Conservation (phyloP, 30 jellyfish, hydroid and myxozoan genomes). For the Chironex yamaguchii region DNA sequence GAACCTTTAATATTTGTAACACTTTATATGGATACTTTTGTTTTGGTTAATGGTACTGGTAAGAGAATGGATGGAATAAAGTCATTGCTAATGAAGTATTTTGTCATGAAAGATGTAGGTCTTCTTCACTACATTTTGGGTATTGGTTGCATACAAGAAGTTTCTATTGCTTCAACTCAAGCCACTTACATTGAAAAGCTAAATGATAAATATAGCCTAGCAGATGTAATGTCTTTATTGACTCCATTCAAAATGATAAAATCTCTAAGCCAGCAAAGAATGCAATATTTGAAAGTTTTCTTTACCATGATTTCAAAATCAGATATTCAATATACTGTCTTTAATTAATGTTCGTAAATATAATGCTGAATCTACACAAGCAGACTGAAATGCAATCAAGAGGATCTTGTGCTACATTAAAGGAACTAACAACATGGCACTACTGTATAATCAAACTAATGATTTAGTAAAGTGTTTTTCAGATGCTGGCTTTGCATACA, state of each 20-base stretch:
- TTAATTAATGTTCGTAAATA: not conserved
- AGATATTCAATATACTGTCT: not conserved
- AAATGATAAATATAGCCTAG: not conserved
- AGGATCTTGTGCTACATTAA: not conserved
- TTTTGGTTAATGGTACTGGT: not conserved
- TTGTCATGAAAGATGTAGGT: not conserved
- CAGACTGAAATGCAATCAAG: not conserved
- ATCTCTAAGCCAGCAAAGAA: not conserved
- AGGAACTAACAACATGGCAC: constrained; percentile 7
- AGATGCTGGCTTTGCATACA: no score
- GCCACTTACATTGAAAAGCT: not conserved
- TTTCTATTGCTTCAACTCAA: not conserved
- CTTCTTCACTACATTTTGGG: not conserved
- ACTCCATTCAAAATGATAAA: not conserved
- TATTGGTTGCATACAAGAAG: not conserved
- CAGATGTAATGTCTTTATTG: not conserved
- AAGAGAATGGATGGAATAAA: not conserved
- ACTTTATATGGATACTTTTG: not conserved
- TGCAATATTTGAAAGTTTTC: not conserved
- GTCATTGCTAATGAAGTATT: not conserved
- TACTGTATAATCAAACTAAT: not conserved
- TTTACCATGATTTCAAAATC: not conserved
- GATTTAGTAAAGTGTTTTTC: no score
- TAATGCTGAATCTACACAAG: not conserved
- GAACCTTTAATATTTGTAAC: not conserved